Evolutionary conservation across 2,888 invertebrate genomes (phyloP).

Genomic region (Dendrolimus pini): DNA sequence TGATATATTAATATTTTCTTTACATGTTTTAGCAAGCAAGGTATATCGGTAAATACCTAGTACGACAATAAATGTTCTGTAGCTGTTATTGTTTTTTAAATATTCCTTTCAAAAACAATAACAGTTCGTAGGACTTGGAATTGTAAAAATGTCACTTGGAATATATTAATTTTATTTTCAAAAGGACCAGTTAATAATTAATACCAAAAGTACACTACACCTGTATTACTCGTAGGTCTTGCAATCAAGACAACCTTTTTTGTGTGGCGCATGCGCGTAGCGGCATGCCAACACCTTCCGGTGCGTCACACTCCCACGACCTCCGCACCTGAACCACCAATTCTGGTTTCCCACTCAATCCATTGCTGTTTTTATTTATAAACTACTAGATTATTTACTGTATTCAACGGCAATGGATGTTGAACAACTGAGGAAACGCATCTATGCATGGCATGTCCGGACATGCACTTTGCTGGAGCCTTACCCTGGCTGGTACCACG

Average conservation of each 20-base stretch:
- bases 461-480: slow-evolving; percentile 3
- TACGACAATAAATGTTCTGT: too few species aligned
- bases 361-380: slow-evolving; percentile 12
- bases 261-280: slow-evolving; percentile 13
- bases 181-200: neutral
- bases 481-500: neutral
- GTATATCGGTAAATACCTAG: too few species aligned
- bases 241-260: slow-evolving; percentile 3
- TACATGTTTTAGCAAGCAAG: too few species aligned
- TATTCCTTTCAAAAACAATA: too few species aligned
- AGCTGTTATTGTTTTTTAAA: too few species aligned
- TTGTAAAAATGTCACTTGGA: too few species aligned
- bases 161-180: too few species aligned
- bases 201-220: neutral
- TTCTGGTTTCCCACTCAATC: slow-evolving; percentile 7
- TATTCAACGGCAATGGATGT: slow-evolving; percentile 8
- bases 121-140: too few species aligned
- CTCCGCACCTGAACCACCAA: slow-evolving; percentile 6
- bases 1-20: too few species aligned
- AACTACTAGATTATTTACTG: neutral
- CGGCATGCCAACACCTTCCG: slow-evolving; percentile 27
- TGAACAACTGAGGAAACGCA: slow-evolving; percentile 15
- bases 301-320: slow-evolving; percentile 32
- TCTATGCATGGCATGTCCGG: slow-evolving; percentile 33
- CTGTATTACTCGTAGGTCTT: neutral